Conservation (phyloP, 2,888 invertebrate species). For the Ariolimax columbianus region DNA sequence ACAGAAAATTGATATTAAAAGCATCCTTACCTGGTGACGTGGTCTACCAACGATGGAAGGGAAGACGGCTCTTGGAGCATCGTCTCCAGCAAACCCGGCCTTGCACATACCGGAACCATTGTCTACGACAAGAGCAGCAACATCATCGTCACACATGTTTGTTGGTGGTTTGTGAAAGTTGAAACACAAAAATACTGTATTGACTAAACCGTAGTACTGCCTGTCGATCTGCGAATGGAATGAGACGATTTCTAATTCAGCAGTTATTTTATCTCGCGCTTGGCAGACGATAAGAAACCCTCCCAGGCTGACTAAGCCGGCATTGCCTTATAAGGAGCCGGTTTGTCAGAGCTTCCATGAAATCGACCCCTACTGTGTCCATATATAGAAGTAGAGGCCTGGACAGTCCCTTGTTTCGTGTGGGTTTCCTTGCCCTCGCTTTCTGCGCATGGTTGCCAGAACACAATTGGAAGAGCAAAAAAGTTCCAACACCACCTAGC, state of each 20-base stretch:
- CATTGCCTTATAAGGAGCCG: neutral
- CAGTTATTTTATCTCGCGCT: too few relatives aligned
- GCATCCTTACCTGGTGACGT: constrained; percentile 65
- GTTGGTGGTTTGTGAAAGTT: neutral
- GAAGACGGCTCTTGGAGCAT: constrained; percentile 62
- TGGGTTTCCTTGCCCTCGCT: too few relatives aligned
- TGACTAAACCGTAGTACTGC: too few relatives aligned
- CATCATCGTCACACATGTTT: constrained; percentile 61
- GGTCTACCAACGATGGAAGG: constrained; percentile 65
- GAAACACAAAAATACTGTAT: neutral
- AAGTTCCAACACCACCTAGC: too few relatives aligned
- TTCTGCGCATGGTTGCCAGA: too few relatives aligned
- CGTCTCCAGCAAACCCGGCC: constrained; percentile 72
- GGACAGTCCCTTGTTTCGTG: too few relatives aligned
- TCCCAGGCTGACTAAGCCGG: neutral
- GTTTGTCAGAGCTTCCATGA: neutral
- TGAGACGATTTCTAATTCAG: too few relatives aligned
- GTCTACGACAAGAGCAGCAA: constrained; percentile 48
- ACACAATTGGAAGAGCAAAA: too few relatives aligned
- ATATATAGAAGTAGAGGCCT: neutral
- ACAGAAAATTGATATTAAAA: neutral
- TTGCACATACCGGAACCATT: constrained; percentile 45
- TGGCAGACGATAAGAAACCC: too few relatives aligned
- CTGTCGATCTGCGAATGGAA: too few relatives aligned
- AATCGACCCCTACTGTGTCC: neutral